These are phyloP conservation scores for Stenopsyche tienmushanensis DNA, from an alignment of 1,140 invertebrate species.

Conservation along the genomic window DNA sequence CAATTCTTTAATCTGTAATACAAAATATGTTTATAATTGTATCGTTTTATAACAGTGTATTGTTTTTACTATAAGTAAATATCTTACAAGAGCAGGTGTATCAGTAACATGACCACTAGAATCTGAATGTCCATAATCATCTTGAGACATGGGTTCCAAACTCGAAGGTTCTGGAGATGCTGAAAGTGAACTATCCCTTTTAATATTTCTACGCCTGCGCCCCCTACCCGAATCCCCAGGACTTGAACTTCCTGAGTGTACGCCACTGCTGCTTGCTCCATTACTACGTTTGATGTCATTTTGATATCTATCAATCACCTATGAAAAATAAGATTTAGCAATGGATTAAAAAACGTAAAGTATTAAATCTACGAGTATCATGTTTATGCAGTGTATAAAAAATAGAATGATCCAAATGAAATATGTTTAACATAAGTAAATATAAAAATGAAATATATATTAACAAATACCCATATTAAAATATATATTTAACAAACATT, in stretches of 20 bases:
- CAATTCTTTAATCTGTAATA: too few species aligned
- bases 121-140: constrained; percentile 47
- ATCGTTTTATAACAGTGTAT: neutral
- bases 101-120: constrained; percentile 39
- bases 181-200: neutral
- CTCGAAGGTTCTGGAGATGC: constrained; percentile 40
- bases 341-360: too few species aligned
- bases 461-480: too few species aligned
- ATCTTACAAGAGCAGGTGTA: constrained; percentile 7
- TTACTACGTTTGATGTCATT: constrained; percentile 47
- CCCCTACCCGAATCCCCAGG: constrained; percentile 48
- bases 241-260: constrained; percentile 55
- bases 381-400: neutral
- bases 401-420: neutral
- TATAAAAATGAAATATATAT: too few species aligned
- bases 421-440: too few species aligned
- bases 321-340: too few species aligned
- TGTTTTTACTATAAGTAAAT: neutral
- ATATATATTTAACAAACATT: too few species aligned
- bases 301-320: constrained; percentile 56
- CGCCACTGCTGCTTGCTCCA: constrained; percentile 52
- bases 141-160: constrained; percentile 48
- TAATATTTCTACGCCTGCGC: constrained; percentile 45
- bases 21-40: constrained; percentile 1
- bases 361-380: neutral